Percentiles rank a stretch among this genome's conserved stretches.
Conservation (phyloP, 2,888 invertebrate species). For the Pseudanteris insignis region DNA sequence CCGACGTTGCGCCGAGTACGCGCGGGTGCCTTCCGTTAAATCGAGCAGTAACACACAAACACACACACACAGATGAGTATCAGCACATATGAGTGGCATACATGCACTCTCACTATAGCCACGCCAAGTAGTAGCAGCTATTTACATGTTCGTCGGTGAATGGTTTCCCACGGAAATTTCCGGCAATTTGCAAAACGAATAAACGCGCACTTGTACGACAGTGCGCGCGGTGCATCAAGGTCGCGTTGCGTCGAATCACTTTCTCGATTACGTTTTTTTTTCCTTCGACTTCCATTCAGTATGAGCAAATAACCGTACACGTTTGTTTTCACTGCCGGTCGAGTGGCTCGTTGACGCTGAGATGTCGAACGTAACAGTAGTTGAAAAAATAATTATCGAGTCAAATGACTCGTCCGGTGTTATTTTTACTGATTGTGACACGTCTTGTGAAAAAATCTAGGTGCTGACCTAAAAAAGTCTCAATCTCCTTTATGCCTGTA, state of each 20-base stretch:
- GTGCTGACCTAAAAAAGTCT: too few relatives aligned
- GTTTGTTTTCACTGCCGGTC: too few relatives aligned
- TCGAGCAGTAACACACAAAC: conserved; percentile 7
- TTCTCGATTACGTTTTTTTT: conserved; percentile 32
- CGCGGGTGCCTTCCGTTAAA: conserved; percentile 29
- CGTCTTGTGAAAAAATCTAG: too few relatives aligned
- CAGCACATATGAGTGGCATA: too few relatives aligned
- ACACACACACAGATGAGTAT: too few relatives aligned
- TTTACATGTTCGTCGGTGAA: conserved; percentile 46
- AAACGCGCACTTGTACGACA: conserved; percentile 50
- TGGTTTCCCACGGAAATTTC: conserved; percentile 60
- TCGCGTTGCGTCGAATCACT: conserved; percentile 44
- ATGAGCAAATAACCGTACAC: too few relatives aligned
- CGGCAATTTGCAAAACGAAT: conserved; percentile 57
- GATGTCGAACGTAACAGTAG: too few relatives aligned
- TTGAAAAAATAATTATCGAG: too few relatives aligned
- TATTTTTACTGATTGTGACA: too few relatives aligned
- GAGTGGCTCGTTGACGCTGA: too few relatives aligned
- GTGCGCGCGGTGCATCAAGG: conserved; percentile 50
- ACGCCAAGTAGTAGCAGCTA: conserved; percentile 40
- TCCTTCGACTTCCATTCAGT: conserved; percentile 2
- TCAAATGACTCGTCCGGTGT: too few relatives aligned
- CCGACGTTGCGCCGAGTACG: conserved; percentile 51
- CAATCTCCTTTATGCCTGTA: too few relatives aligned
- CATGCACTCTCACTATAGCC: conserved; percentile 13